Conservation (phyloP, 2,797 vertebrate species). For the Fundulus diaphanus region DNA sequence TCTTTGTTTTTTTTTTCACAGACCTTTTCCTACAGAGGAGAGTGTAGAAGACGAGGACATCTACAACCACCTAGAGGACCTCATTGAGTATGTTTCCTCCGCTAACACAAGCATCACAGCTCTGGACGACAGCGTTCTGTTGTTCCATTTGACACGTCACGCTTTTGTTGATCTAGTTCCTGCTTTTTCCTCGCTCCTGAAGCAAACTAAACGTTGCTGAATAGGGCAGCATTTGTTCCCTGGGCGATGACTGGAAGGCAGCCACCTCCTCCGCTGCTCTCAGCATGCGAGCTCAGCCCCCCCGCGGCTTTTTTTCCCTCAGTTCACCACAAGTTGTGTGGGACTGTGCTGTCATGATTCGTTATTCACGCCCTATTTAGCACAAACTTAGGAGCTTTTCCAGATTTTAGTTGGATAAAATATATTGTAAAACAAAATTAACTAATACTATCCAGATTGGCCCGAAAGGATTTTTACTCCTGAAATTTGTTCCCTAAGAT, state of each 20-base stretch:
- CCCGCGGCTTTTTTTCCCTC: conserved; percentile 13
- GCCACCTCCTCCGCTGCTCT: conserved; percentile 22
- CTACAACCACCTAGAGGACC: conserved; percentile 95
- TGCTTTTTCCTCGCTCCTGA: background rate
- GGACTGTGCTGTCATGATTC: conserved; percentile 23
- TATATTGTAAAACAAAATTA: background rate
- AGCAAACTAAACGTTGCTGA: conserved; percentile 18
- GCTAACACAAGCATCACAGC: background rate
- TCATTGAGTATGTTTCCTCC: conserved; percentile 89
- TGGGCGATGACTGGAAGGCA: conserved; percentile 48
- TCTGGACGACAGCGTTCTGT: background rate
- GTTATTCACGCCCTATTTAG: conserved; percentile 9
- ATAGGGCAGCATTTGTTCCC: conserved; percentile 38
- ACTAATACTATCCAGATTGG: background rate
- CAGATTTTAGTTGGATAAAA: conserved; percentile 2
- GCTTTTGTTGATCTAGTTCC: background rate
- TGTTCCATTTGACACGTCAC: background rate
- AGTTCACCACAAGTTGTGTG: conserved; percentile 22
- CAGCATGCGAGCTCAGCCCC: background rate
- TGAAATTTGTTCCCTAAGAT: background rate
- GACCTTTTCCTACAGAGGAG: conserved; percentile 94
- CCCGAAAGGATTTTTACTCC: background rate
- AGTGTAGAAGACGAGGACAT: conserved; percentile 91
- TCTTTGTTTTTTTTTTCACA: conserved; percentile 49
- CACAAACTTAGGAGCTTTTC: background rate